Conservation (phyloP, 2,113 vertebrate species). For the Hemicordylus capensis region DNA sequence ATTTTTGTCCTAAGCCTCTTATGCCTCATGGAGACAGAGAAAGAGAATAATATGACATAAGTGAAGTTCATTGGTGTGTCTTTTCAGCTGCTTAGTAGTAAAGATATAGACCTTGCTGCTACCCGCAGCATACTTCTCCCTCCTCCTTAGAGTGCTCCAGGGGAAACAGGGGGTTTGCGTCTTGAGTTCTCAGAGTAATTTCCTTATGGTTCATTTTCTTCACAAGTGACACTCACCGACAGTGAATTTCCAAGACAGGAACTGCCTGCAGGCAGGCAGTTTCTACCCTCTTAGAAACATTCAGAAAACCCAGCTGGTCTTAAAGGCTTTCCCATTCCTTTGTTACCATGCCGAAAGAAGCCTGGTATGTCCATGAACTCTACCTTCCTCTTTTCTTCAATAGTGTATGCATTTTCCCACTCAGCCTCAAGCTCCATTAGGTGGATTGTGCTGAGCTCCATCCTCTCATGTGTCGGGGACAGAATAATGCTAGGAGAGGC, state of each 20-base stretch:
- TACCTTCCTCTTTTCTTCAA: slow-evolving; percentile 2
- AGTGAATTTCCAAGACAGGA: not conserved
- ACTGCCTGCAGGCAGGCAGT: not conserved
- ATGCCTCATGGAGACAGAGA: not conserved
- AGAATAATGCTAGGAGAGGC: not conserved
- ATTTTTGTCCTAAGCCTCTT: not conserved
- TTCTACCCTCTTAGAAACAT: not conserved
- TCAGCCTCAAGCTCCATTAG: not conserved
- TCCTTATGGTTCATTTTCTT: slow-evolving; percentile 25
- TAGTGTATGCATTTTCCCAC: not conserved
- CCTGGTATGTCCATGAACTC: not conserved
- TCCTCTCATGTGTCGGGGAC: not conserved
- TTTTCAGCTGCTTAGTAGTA: not conserved
- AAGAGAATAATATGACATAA: not conserved
- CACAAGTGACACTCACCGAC: not conserved
- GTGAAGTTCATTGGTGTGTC: not conserved
- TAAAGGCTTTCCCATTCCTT: not conserved
- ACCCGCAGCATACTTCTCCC: not conserved
- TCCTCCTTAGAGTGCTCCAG: slow-evolving; percentile 1
- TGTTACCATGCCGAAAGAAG: slow-evolving; percentile 3
- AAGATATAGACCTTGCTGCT: not conserved
- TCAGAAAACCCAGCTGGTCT: not conserved
- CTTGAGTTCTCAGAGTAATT: not conserved
- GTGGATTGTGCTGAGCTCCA: not conserved
- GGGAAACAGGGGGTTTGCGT: not conserved